Percentiles rank a stretch among this genome's conserved stretches.
These are phyloP conservation scores for Micrasema minimum DNA, from an alignment of 1,140 invertebrate genomes.

Conservation along the genomic window DNA sequence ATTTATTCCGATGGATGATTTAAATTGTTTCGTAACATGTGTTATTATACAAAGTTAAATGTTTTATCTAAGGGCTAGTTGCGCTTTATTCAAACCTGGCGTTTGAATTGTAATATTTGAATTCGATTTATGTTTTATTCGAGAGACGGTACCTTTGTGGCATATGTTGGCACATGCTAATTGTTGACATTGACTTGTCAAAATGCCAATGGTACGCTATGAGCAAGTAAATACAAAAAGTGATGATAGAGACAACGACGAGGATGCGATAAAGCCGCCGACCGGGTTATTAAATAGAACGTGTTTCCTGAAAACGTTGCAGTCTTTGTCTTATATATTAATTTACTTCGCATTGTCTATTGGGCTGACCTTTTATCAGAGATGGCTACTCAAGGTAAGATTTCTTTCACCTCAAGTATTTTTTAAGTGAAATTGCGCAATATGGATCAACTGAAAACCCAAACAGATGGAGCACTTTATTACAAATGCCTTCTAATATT, in stretches of 20 bases:
- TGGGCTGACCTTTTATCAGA: constrained; percentile 95
- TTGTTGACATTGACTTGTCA: constrained; percentile 42
- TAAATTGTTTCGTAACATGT: too few relatives aligned
- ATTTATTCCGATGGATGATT: too few relatives aligned
- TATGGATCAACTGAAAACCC: too few relatives aligned
- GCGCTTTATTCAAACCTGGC: too few relatives aligned
- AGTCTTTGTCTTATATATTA: constrained; percentile 71
- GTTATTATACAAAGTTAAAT: too few relatives aligned
- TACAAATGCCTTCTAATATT: too few relatives aligned
- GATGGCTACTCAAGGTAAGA: constrained; percentile 88
- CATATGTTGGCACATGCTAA: constrained; percentile 24
- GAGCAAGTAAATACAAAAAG: constrained; percentile 63
- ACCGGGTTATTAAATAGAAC: constrained; percentile 59
- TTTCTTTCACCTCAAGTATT: too few relatives aligned
- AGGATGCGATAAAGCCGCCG: constrained; percentile 9
- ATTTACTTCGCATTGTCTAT: constrained; percentile 92
- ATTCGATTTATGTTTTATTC: too few relatives aligned
- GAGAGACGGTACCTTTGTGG: background rate
- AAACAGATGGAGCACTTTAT: too few relatives aligned
- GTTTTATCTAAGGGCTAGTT: too few relatives aligned
- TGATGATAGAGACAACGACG: constrained; percentile 52
- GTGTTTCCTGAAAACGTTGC: constrained; percentile 60
- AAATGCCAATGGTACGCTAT: constrained; percentile 63
- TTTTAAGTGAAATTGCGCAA: too few relatives aligned
- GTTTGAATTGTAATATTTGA: too few relatives aligned